Percentiles rank a stretch among this genome's conserved stretches.
Evolutionary conservation across 2,888 invertebrate species (phyloP).

Genomic region (Sinotaia quadrata): DNA sequence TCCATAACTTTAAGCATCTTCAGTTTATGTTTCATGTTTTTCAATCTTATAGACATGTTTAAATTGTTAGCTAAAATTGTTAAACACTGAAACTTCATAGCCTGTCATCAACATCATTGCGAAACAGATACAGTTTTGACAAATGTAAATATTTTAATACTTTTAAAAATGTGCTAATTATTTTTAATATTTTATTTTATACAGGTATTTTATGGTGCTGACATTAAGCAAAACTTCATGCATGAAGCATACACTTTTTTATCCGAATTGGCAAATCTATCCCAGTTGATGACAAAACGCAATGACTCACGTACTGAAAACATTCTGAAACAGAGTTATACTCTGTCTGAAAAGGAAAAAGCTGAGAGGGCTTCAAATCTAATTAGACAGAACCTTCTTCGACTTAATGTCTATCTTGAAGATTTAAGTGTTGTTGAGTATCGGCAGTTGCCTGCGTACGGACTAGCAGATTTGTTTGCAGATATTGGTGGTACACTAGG

Average conservation of each 20-base stretch:
- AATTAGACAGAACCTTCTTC: constrained; percentile 62
- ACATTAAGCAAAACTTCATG: constrained; percentile 53
- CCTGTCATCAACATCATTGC: too few species aligned
- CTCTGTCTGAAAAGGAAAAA: constrained; percentile 35
- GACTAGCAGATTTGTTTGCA: constrained; percentile 62
- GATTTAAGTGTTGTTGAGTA: constrained; percentile 65
- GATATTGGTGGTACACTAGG: constrained; percentile 68
- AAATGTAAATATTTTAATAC: too few species aligned
- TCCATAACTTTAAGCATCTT: too few species aligned
- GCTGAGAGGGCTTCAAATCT: constrained; percentile 53
- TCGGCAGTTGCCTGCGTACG: constrained; percentile 62
- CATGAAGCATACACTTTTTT: constrained; percentile 55
- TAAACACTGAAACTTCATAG: too few species aligned
- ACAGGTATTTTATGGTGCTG: constrained; percentile 45
- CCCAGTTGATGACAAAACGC: constrained; percentile 28
- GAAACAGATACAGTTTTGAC: too few species aligned
- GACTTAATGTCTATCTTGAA: constrained; percentile 65
- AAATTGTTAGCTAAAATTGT: too few species aligned
- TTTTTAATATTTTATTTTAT: background rate
- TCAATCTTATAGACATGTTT: too few species aligned
- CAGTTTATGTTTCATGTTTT: too few species aligned
- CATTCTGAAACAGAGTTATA: constrained; percentile 36
- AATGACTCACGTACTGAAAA: constrained; percentile 33
- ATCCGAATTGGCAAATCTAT: constrained; percentile 34
- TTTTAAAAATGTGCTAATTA: too few species aligned